Evolutionary conservation across 2,113 vertebrate genomes (phyloP).

Genomic region (Microtus richardsoni): DNA sequence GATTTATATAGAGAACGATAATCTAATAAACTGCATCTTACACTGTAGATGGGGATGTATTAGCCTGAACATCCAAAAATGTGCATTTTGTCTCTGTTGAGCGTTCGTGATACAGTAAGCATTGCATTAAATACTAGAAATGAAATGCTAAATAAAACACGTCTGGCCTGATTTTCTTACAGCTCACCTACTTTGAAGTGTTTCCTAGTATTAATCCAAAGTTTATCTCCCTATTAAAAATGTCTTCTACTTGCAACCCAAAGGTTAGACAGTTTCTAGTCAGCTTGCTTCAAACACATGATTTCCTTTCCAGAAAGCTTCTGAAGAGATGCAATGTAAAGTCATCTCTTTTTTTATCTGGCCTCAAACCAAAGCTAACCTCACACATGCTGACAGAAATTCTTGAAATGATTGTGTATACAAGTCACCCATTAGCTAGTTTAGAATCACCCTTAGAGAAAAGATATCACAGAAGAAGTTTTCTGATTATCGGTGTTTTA

Average conservation of each 20-base stretch:
- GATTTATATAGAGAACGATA: background rate
- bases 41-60: background rate
- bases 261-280: background rate
- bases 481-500: background rate
- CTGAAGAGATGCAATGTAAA: background rate
- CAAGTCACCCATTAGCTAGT: background rate
- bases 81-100: background rate
- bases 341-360: background rate
- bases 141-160: background rate
- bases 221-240: background rate
- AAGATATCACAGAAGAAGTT: background rate
- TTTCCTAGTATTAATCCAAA: constrained; percentile 36
- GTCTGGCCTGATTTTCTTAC: background rate
- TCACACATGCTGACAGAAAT: background rate
- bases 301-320: background rate
- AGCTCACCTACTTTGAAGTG: background rate
- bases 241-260: constrained; percentile 19
- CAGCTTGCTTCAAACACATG: background rate
- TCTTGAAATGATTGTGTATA: background rate
- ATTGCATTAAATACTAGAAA: background rate
- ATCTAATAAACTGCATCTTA: background rate
- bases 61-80: background rate
- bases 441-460: background rate
- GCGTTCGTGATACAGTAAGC: background rate
- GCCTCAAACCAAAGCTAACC: background rate